Conservation (phyloP, 2,797 vertebrate species). For the Liasis olivaceus region DNA sequence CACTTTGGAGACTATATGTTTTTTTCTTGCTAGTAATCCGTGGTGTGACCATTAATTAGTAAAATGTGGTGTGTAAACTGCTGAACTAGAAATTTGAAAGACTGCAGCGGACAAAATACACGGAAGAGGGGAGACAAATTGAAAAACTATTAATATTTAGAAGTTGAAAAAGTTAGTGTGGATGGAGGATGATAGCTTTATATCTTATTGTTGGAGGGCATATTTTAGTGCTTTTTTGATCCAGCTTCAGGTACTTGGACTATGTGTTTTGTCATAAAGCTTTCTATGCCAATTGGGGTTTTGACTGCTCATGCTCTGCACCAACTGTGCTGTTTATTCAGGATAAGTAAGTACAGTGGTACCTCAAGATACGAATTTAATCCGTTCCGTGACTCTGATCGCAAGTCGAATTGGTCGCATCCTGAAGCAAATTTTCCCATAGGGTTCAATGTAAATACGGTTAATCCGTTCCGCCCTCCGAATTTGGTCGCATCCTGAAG, state of each 20-base stretch:
- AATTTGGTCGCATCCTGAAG: too few relatives aligned
- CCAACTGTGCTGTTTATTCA: slow-evolving; percentile 20
- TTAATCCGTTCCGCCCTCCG: too few relatives aligned
- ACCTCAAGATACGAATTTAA: too few relatives aligned
- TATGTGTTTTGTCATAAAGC: slow-evolving; percentile 28
- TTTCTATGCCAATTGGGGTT: slow-evolving; percentile 34
- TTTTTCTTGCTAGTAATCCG: neutral
- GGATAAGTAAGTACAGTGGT: neutral
- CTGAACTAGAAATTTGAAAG: neutral
- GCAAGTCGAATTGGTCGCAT: too few relatives aligned
- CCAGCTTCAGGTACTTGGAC: slow-evolving; percentile 33
- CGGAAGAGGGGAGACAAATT: neutral
- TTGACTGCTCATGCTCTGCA: neutral
- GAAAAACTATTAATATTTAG: neutral
- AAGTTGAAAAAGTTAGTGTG: slow-evolving; percentile 30
- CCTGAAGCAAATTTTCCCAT: too few relatives aligned
- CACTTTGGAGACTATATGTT: neutral
- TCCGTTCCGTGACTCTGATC: too few relatives aligned
- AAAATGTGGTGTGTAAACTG: neutral
- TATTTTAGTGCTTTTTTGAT: slow-evolving; percentile 42
- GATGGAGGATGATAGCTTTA: slow-evolving; percentile 31
- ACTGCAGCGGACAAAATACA: neutral
- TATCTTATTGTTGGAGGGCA: slow-evolving; percentile 42
- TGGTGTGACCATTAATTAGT: neutral
- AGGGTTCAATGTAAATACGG: too few relatives aligned